phyloP scores from a whole-genome alignment of 2,888 invertebrate genomes.

The Athetis lepigone region DNA sequence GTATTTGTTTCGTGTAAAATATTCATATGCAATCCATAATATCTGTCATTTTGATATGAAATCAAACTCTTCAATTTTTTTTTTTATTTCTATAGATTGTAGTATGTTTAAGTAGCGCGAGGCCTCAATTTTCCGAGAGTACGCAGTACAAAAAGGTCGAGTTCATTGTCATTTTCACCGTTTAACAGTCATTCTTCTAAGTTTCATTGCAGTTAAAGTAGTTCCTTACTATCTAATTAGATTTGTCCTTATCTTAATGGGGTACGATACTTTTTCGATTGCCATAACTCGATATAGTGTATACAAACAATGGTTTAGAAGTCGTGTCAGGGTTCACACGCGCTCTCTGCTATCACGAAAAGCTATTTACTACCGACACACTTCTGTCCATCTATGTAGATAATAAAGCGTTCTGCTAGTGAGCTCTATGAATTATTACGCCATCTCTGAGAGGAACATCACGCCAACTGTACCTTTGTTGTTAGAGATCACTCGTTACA shows the following conservation, averaged over 20 bases:
- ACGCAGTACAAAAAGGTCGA: neutral
- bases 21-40: too few species aligned
- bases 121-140: neutral
- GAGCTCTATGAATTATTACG: conserved; percentile 70
- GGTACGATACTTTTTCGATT: conserved; percentile 12
- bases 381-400: conserved; percentile 78
- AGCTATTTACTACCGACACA: conserved; percentile 81
- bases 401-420: conserved; percentile 74
- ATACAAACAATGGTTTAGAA: conserved; percentile 50
- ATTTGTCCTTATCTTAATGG: neutral
- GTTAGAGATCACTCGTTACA: conserved; percentile 31
- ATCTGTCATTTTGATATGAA: too few species aligned
- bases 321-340: conserved; percentile 77
- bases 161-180: neutral
- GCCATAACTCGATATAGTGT: conserved; percentile 14
- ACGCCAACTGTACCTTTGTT: conserved; percentile 43
- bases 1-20: too few species aligned
- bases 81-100: too few species aligned
- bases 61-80: too few species aligned
- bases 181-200: neutral
- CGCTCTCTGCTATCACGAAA: conserved; percentile 77
- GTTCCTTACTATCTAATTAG: neutral
- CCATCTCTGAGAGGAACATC: conserved; percentile 50
- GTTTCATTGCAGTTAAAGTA: neutral
- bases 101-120: neutral